phyloP scores from a whole-genome alignment of 1,140 invertebrate species.

The Platorchestia sp. region DNA sequence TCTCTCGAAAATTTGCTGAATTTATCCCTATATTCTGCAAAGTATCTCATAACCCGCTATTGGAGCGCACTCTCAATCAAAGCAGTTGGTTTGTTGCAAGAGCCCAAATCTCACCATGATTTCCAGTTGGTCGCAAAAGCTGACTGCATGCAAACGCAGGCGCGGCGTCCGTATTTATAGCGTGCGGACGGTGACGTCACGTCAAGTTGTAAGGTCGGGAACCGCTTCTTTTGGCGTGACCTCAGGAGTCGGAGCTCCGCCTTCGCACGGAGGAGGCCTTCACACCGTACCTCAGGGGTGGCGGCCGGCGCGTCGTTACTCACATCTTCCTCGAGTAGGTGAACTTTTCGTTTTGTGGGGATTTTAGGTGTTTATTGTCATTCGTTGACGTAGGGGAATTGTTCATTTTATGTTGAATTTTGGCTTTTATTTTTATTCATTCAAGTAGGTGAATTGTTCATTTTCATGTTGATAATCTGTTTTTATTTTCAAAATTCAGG shows the following conservation, averaged over 20 bases:
- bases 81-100: neutral
- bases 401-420: neutral
- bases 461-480: neutral
- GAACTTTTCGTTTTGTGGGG: too few relatives aligned
- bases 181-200: neutral
- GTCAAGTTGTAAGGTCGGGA: neutral
- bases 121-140: neutral
- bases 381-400: too few relatives aligned
- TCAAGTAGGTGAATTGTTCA: neutral
- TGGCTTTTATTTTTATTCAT: neutral
- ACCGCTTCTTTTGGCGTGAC: neutral
- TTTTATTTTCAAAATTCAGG: too few relatives aligned
- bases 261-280: neutral
- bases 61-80: neutral
- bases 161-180: neutral
- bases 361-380: too few relatives aligned
- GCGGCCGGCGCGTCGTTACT: too few relatives aligned
- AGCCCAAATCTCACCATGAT: conserved; percentile 25
- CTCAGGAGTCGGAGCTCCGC: neutral
- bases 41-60: neutral
- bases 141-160: neutral
- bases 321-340: too few relatives aligned
- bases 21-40: neutral
- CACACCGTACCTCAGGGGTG: neutral
- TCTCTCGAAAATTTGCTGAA: neutral